Evolutionary conservation across 2,113 vertebrate species (phyloP).

Genomic region (Boulengeromyrus knoepffleri): DNA sequence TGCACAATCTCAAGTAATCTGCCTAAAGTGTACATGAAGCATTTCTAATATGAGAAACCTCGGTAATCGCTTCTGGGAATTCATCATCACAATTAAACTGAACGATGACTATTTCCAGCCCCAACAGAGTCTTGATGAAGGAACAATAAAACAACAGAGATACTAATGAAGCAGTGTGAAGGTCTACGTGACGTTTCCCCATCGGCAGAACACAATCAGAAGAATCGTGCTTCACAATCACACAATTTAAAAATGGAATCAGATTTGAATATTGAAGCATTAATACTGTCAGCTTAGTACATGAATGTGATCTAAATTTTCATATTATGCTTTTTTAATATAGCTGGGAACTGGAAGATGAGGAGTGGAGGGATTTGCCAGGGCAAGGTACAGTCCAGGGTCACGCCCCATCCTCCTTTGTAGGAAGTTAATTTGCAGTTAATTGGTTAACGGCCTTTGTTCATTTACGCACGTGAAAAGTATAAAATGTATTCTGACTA

Average conservation of each 20-base stretch:
- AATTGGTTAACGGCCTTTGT: background rate
- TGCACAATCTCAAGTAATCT: background rate
- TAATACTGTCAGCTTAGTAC: background rate
- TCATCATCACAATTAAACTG: background rate
- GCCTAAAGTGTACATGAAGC: background rate
- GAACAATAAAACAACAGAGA: background rate
- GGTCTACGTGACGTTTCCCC: background rate
- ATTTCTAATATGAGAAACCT: slow-evolving; percentile 10
- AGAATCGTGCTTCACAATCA: background rate
- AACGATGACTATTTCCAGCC: background rate
- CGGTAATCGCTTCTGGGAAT: slow-evolving; percentile 4
- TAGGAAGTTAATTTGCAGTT: background rate
- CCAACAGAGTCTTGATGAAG: background rate
- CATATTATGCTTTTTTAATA: background rate
- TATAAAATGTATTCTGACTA: background rate
- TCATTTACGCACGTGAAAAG: background rate
- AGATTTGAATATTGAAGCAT: slow-evolving; percentile 6
- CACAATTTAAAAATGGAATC: background rate
- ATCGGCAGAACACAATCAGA: background rate
- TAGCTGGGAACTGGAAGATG: background rate
- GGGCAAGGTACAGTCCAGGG: background rate
- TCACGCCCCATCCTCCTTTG: background rate
- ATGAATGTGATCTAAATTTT: background rate
- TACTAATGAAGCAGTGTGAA: background rate
- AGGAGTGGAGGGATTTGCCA: background rate